Conservation (phyloP, 1,140 invertebrate species). For the Lanistes nyassanus region DNA sequence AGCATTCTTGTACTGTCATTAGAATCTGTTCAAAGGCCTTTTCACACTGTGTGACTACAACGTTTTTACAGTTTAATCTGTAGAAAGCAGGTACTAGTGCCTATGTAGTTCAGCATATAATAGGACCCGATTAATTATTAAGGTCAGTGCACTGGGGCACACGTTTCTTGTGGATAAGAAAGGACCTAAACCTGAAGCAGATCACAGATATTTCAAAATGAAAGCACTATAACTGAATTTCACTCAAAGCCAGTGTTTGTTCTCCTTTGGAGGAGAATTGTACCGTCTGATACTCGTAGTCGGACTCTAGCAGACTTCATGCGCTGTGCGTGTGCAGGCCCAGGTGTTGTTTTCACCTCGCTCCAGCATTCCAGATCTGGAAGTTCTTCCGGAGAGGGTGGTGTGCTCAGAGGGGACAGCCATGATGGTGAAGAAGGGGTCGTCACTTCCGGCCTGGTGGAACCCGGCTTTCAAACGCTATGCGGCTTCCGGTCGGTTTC, state of each 20-base stretch:
- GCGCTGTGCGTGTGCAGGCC: constrained; percentile 21
- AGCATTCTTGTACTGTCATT: too few relatives aligned
- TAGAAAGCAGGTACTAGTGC: too few relatives aligned
- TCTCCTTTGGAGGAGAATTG: background rate
- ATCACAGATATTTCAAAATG: background rate
- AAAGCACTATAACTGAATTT: background rate
- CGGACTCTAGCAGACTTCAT: too few relatives aligned
- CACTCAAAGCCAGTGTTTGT: background rate
- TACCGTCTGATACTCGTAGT: too few relatives aligned
- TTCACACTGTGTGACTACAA: too few relatives aligned
- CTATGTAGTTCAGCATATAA: too few relatives aligned
- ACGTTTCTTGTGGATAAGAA: too few relatives aligned
- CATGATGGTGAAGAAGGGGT: constrained; percentile 44
- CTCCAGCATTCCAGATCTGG: constrained; percentile 28
- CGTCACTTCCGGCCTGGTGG: constrained; percentile 41
- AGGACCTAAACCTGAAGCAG: too few relatives aligned
- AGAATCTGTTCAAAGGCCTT: too few relatives aligned
- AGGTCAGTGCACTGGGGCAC: too few relatives aligned
- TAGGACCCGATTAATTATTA: too few relatives aligned
- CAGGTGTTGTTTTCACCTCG: constrained; percentile 39
- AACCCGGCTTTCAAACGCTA: constrained; percentile 38
- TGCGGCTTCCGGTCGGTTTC: constrained; percentile 32
- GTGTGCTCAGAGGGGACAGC: constrained; percentile 33
- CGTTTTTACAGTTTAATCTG: too few relatives aligned
- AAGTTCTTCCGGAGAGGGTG: constrained; percentile 29